Evolutionary conservation across 2,113 vertebrate species (phyloP).

Genomic region (cattle (Bos taurus)): ARS-UCD2.0 NC_037357.1:46486501-46487000

Average conservation of each 20-base stretch:
- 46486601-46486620: neutral
- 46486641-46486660: neutral
- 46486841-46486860: neutral
- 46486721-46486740: neutral
- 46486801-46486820: neutral
- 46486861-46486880: neutral
- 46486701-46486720: neutral
- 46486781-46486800: constrained; percentile 35
- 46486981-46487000: neutral
- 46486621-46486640: neutral
- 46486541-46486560: neutral
- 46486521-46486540: neutral
- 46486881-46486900: neutral
- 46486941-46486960: neutral
- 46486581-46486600: neutral
- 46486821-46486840: neutral
- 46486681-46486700: neutral
- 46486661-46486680: neutral
- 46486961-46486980: neutral
- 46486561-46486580: neutral
- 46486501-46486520: neutral
- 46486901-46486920: neutral
- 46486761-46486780: neutral
- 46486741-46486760: neutral
- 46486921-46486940: neutral